Evolutionary conservation across 2,797 vertebrate species (phyloP), one percentile per base, ranked within the genome.

Genomic region (Sebastes taczanowskii): DNA sequence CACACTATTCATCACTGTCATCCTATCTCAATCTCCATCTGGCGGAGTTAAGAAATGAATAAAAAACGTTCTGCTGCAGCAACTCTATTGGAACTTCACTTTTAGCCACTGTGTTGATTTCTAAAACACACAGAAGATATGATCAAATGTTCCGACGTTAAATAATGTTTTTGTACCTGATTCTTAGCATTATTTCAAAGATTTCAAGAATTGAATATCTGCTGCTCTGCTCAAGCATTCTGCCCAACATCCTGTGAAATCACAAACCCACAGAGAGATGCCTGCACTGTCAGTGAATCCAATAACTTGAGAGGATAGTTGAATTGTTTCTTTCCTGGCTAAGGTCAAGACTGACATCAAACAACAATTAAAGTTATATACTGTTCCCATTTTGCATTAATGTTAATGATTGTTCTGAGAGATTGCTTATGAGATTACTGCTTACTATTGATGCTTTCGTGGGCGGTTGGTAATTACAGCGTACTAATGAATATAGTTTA

Each of bases 1-100:
- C 77, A 78, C 35, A 71, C 79, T 71, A 85, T 87, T 84, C 78
- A 78, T 88, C 86, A 86, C 67, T 84, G 85, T 87, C 83, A 86
- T 32, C 62, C 79, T 63, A 64, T 86, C 69, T 88, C 84, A 77
- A 71, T 88, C 79, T 82, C 81, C 83, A 86, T 87, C 81, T 88
- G 83, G 77, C 46, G 2, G 53, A 67, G 70, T 71, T 81, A 58
- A 58, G 55, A 67, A 49, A 69, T 53, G 10, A 70, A 83, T 58
- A 23, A 29, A 78, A 32, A 81, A 80, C 59, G 27, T 35, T 83
- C 55, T 64, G 63, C 64, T 67, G 59, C 55, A 75, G 30, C 9
- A 76, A 61, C 58, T 69, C 11, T 2, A 11, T 3, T 23, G 38
- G 13, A 46, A 74, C 35, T 71, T 79, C n/a, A 59, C 35, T 49